Percentiles rank a stretch among this genome's conserved stretches.
Conservation (phyloP, 2,888 invertebrate species). For the Homarus gammarus region DNA sequence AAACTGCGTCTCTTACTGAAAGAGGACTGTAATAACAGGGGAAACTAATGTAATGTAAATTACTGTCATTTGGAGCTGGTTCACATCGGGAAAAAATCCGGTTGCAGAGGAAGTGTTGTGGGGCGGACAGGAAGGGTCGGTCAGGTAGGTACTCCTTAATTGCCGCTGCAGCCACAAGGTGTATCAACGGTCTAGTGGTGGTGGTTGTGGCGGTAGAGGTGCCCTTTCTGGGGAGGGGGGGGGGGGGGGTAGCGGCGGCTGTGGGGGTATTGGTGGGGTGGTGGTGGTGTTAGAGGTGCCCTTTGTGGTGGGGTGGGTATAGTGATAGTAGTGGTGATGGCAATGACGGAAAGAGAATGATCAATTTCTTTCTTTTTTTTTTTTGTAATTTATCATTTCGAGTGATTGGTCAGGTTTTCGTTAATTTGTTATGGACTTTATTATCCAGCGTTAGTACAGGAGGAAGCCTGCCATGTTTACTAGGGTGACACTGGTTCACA, state of each 20-base stretch:
- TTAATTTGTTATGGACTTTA: no score
- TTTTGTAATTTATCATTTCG: no score
- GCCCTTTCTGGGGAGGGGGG: neutral
- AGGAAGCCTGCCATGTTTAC: no score
- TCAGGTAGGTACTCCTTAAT: conserved; percentile 2
- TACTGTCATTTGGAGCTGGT: neutral
- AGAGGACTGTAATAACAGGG: conserved; percentile 54
- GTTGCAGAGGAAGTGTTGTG: conserved; percentile 21
- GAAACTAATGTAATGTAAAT: conserved; percentile 28
- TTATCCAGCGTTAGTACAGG: no score
- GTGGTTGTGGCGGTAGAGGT: neutral
- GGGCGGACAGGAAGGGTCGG: conserved; percentile 33
- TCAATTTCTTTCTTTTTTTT: no score
- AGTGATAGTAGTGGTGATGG: neutral
- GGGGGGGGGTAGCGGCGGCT: neutral
- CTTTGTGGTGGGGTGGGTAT: neutral
- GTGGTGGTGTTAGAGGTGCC: neutral
- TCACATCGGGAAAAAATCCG: conserved; percentile 1
- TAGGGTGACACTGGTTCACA: no score
- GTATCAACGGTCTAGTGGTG: neutral
- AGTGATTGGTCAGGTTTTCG: no score
- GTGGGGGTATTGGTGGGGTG: neutral
- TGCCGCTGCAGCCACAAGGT: conserved; percentile 2
- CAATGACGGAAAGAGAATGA: neutral
- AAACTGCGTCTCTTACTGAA: conserved; percentile 78